Conservation (phyloP, 2,888 invertebrate genomes). For the Melikaiella ostensackeni region DNA sequence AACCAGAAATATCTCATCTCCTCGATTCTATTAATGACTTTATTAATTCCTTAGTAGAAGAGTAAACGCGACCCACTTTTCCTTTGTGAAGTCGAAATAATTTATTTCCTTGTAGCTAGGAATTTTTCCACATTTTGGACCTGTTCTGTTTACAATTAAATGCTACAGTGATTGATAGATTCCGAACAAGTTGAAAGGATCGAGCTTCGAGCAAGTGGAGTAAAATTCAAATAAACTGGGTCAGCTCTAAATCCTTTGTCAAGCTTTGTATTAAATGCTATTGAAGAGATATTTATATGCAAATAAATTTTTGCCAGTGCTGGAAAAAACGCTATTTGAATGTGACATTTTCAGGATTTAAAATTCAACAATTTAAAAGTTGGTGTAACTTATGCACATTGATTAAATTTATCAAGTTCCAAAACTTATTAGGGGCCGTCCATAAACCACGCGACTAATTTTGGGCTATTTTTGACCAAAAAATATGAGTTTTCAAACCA, state of each 20-base stretch:
- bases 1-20: background rate
- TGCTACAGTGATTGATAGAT: conserved; percentile 31
- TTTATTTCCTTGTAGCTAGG: conserved; percentile 14
- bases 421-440: no score
- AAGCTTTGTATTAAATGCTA: background rate
- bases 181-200: conserved; percentile 7
- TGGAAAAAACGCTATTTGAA: no score
- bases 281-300: background rate
- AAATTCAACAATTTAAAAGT: no score
- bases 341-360: no score
- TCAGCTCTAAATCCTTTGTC: background rate
- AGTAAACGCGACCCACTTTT: background rate
- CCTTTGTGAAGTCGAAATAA: background rate
- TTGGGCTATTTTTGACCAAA: no score
- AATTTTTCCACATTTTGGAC: conserved; percentile 1
- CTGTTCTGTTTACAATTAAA: conserved; percentile 8
- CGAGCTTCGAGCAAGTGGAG: background rate
- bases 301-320: no score
- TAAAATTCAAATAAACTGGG: background rate
- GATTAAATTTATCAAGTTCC: no score
- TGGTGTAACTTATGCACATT: no score
- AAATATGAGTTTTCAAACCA: no score
- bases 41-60: background rate
- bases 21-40: background rate
- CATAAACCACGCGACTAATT: no score